Percentiles rank a stretch among this genome's conserved stretches.
Evolutionary conservation across 2,888 invertebrate genomes (phyloP).

Genomic region (Pinctada fucata): DNA sequence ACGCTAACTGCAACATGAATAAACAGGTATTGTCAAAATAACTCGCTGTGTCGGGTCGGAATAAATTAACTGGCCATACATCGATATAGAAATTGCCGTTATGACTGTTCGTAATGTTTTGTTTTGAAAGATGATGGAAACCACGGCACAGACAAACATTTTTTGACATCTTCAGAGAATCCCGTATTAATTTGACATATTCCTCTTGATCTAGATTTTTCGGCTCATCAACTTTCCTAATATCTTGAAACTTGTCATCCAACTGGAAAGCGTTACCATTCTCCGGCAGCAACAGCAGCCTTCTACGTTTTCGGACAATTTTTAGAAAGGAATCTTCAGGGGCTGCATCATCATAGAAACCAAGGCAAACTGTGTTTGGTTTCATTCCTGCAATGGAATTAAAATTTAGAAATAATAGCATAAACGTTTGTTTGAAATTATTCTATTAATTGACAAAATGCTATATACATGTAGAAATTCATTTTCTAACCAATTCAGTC

Average conservation of each 20-base stretch:
- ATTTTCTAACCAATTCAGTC: too few species aligned
- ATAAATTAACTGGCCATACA: slow-evolving; percentile 97
- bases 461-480: too few species aligned
- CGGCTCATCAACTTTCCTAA: slow-evolving; percentile 49
- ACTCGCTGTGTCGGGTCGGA: slow-evolving; percentile 87
- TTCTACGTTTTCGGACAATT: slow-evolving; percentile 38
- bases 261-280: slow-evolving; percentile 44
- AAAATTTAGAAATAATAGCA: too few species aligned
- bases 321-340: slow-evolving; percentile 81
- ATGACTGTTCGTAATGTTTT: slow-evolving; percentile 83
- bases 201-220: slow-evolving; percentile 79
- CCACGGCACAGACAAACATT: slow-evolving; percentile 95
- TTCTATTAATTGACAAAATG: too few species aligned
- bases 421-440: too few species aligned
- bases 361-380: slow-evolving; percentile 94
- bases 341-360: slow-evolving; percentile 88
- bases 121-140: slow-evolving; percentile 90
- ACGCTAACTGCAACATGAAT: slow-evolving; percentile 97
- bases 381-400: slow-evolving; percentile 85
- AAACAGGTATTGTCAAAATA: slow-evolving; percentile 92
- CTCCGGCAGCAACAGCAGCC: slow-evolving; percentile 59
- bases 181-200: slow-evolving; percentile 90
- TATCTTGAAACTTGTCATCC: slow-evolving; percentile 55
- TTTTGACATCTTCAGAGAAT: slow-evolving; percentile 94
- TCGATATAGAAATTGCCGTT: slow-evolving; percentile 87